Evolutionary conservation across 2,797 vertebrate species (phyloP).

Genomic region (Muraenolepis orangiensis): DNA sequence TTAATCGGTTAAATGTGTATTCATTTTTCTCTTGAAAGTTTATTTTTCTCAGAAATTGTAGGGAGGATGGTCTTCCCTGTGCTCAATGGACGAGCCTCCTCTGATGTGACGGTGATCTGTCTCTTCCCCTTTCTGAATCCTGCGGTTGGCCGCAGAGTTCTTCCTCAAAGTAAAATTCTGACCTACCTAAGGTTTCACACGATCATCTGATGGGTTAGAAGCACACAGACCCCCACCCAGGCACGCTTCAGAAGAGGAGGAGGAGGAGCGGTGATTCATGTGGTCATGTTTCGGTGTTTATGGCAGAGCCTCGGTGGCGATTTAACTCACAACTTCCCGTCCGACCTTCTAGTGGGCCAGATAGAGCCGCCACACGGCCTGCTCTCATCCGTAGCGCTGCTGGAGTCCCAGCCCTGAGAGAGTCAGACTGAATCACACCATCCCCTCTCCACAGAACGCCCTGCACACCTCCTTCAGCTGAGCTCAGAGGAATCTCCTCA

Average conservation of each 20-base stretch:
- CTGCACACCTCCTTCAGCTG: constrained; percentile 12
- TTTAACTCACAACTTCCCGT: background rate
- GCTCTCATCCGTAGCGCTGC: background rate
- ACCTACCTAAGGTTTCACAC: too few species aligned
- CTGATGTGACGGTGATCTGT: too few species aligned
- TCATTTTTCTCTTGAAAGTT: too few species aligned
- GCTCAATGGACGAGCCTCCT: too few species aligned
- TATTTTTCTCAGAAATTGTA: too few species aligned
- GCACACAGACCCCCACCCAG: background rate
- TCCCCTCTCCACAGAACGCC: constrained; percentile 22
- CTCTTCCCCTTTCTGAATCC: too few species aligned
- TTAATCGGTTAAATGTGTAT: too few species aligned
- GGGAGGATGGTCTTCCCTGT: too few species aligned
- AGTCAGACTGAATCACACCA: constrained; percentile 12
- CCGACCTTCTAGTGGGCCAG: background rate
- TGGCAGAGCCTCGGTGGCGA: background rate
- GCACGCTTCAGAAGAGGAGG: background rate
- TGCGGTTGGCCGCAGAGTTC: too few species aligned
- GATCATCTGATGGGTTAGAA: too few species aligned
- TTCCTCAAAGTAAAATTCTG: too few species aligned
- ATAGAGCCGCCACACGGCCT: background rate
- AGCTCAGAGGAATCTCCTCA: constrained; percentile 10
- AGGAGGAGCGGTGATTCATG: background rate
- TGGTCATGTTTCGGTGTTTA: constrained; percentile 6
- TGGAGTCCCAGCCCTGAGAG: background rate